phyloP scores from a whole-genome alignment of 2,113 vertebrate species.

The Lipotes vexillifer region DNA sequence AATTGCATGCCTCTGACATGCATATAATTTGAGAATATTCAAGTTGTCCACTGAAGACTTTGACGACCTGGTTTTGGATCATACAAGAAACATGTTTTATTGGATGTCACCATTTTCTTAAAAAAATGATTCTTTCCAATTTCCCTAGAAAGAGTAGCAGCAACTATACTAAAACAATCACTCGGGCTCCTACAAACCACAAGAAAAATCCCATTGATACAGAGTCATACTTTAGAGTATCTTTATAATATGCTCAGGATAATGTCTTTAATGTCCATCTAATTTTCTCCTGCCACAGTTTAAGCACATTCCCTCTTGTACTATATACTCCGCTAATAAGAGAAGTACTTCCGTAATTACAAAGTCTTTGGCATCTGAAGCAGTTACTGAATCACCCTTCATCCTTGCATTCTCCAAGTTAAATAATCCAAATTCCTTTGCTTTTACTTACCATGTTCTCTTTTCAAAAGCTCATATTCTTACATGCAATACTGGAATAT shows the following conservation, averaged over 20 bases:
- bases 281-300: conserved; percentile 5
- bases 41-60: not conserved
- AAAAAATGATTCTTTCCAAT: not conserved
- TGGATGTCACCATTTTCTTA: conserved; percentile 7
- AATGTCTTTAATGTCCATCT: conserved; percentile 3
- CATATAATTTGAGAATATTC: conserved; percentile 4
- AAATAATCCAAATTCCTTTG: not conserved
- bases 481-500: conserved; percentile 4
- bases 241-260: not conserved
- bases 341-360: conserved; percentile 3
- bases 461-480: conserved; percentile 39
- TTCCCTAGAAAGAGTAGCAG: not conserved
- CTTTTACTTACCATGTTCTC: conserved; percentile 9
- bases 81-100: not conserved
- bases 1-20: not conserved
- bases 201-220: not conserved
- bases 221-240: not conserved
- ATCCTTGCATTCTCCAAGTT: conserved; percentile 27
- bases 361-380: conserved; percentile 16
- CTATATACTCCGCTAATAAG: conserved; percentile 11
- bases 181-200: not conserved
- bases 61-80: not conserved
- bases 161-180: not conserved
- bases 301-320: not conserved
- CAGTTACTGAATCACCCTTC: conserved; percentile 35